Percentiles rank a stretch among this genome's conserved stretches.
These are phyloP conservation scores for Cyanoramphus novaezelandiae DNA, from an alignment of 2,113 vertebrate genomes.

Conservation along the genomic window DNA sequence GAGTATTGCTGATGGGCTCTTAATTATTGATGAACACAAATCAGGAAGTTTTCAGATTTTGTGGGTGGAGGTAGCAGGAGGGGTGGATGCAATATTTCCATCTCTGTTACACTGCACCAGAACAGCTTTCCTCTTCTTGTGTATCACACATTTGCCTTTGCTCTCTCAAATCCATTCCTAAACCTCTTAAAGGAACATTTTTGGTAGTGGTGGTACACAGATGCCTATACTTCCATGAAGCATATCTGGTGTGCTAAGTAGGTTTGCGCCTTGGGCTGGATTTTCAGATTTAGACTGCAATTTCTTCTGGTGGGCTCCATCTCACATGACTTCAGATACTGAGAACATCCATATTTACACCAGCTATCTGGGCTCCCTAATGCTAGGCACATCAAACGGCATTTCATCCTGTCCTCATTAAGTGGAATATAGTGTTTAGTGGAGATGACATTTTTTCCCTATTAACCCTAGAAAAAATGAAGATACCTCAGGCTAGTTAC, in stretches of 20 bases:
- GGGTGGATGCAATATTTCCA: slow-evolving; percentile 43
- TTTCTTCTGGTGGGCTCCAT: not conserved
- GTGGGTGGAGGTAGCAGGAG: slow-evolving; percentile 59
- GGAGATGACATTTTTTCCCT: not conserved
- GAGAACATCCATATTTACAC: not conserved
- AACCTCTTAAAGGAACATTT: not conserved
- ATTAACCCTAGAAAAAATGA: not conserved
- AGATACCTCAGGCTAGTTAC: not conserved
- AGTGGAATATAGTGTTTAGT: not conserved
- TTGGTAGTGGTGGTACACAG: not conserved
- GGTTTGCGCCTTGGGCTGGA: not conserved
- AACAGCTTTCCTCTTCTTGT: not conserved
- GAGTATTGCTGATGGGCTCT: slow-evolving; percentile 83
- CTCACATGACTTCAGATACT: not conserved
- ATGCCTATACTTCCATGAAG: not conserved
- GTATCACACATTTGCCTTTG: not conserved
- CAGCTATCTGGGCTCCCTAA: not conserved
- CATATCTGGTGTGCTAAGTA: not conserved
- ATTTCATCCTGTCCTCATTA: not conserved
- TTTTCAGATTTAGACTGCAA: not conserved
- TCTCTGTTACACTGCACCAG: slow-evolving; percentile 23
- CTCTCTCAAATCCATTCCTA: not conserved
- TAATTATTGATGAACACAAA: slow-evolving; percentile 86
- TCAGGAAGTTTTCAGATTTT: slow-evolving; percentile 77
- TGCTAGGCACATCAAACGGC: not conserved